Base-by-base conservation (phyloP, 2,888 invertebrate species). In the Argyresthia albistria region DNA sequence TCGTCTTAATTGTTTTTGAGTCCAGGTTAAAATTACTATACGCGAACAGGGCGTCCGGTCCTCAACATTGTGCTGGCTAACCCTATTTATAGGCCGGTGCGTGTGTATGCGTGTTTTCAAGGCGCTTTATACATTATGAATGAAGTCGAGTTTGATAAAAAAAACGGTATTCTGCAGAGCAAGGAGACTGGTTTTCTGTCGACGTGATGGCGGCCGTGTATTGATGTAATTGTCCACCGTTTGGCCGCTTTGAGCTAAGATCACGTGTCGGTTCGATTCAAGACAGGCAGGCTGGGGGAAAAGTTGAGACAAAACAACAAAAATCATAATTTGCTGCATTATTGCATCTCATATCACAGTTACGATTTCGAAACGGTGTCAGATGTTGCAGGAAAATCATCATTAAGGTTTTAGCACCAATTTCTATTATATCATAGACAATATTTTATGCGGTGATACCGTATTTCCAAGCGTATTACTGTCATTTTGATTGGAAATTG, bases 61-160 rank as follows among this genome's bases (percentile, higher is more conserved):
- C 61, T 58, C n/a, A 16, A 35, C 15, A 39, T n/a, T 25, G n/a
- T 25, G 35, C 46, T 16, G 25, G 16, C 46, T 14, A 15, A 25
- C 25, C n/a, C 16, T 76, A 76, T 76, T 72, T 70, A 69, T 73
- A 70, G 66, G 62, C 51, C 46, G 52, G 51, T 67, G 60, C 58
- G 61, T 66, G 59, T 69, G 66, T 65, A 64, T 70, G 70, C 63
- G 70, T 69, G 70, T 71, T 74, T 76, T 69, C 73, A 76, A 74
- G 69, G 68, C 70, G 65, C 70, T 72, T 75, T 69, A 80, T 84
- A 80, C 79, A 86, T 81, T 83, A 83, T 86, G 86, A 86, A 86
- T 86, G 86, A 81, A 84, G 83, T 73, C 70, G 70, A 68, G 73
- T 73, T 79, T 69, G 36, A 62, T 78, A 73, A 75, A 75, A 76